phyloP scores from a whole-genome alignment of 1,140 invertebrate species.

The Papilio helenus region DNA sequence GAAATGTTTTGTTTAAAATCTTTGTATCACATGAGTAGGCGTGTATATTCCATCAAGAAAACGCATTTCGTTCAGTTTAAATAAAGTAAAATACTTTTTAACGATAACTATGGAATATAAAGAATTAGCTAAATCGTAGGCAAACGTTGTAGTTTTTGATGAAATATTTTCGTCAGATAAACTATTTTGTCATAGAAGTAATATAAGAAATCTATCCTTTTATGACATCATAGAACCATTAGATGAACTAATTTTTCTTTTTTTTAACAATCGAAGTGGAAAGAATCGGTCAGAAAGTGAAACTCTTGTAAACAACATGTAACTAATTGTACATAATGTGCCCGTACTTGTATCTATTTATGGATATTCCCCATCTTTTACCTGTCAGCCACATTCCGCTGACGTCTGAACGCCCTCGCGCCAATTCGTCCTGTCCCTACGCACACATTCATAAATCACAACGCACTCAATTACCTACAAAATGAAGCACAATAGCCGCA shows the following conservation, averaged over 20 bases:
- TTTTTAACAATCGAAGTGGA: not conserved
- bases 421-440: constrained; percentile 48
- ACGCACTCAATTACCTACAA: constrained; percentile 27
- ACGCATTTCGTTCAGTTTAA: not conserved
- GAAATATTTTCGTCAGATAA: no score
- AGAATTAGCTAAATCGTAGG: no score
- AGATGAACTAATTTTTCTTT: not conserved
- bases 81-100: no score
- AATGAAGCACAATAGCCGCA: constrained; percentile 23
- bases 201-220: not conserved
- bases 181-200: no score
- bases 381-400: constrained; percentile 51
- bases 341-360: constrained; percentile 48
- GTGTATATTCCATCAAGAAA: not conserved
- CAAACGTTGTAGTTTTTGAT: not conserved
- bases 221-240: not conserved
- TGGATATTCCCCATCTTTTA: constrained; percentile 51
- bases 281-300: not conserved
- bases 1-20: not conserved
- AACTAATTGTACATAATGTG: constrained; percentile 39
- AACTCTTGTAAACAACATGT: constrained; percentile 24
- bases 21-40: not conserved
- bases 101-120: no score
- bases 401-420: constrained; percentile 52
- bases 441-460: constrained; percentile 44